phyloP scores from a whole-genome alignment of 2,888 invertebrate species.

The Apotomis turbidana region DNA sequence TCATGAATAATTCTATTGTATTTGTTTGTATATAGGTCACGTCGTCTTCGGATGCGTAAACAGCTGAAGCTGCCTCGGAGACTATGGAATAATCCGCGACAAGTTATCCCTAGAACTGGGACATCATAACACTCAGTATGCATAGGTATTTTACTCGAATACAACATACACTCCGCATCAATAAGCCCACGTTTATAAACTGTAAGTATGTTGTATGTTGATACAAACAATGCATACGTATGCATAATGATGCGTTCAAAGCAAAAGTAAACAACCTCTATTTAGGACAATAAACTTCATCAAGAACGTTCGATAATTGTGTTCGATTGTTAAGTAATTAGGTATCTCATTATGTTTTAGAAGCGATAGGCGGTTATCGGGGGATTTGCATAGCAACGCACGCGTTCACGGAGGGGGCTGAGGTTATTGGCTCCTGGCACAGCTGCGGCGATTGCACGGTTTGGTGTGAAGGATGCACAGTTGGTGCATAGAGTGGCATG shows the following conservation, averaged over 20 bases:
- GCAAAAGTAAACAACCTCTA: slow-evolving; percentile 74
- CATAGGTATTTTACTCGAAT: slow-evolving; percentile 24
- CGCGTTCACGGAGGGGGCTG: slow-evolving; percentile 45
- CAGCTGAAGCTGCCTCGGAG: slow-evolving; percentile 57
- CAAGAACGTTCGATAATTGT: slow-evolving; percentile 72
- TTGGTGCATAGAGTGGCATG: slow-evolving; percentile 45
- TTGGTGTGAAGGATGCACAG: slow-evolving; percentile 20
- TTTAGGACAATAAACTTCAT: slow-evolving; percentile 77
- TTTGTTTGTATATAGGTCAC: slow-evolving; percentile 73
- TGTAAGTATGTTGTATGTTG: slow-evolving; percentile 44
- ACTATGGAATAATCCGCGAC: slow-evolving; percentile 56
- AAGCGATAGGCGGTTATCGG: slow-evolving; percentile 63
- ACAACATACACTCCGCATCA: slow-evolving; percentile 21
- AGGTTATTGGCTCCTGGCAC: slow-evolving; percentile 16
- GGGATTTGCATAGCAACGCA: slow-evolving; percentile 62
- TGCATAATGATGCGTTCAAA: slow-evolving; percentile 54
- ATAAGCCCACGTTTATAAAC: slow-evolving; percentile 46
- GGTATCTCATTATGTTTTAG: slow-evolving; percentile 68
- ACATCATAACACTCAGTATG: slow-evolving; percentile 48
- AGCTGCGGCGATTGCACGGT: background rate
- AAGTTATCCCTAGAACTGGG: slow-evolving; percentile 54
- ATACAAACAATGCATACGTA: slow-evolving; percentile 59
- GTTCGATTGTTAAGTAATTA: slow-evolving; percentile 69
- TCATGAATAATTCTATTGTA: slow-evolving; percentile 74
- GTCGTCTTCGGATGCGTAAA: slow-evolving; percentile 63